phyloP scores from a whole-genome alignment of 2,888 invertebrate genomes.

The Chaetoderma sp. region DNA sequence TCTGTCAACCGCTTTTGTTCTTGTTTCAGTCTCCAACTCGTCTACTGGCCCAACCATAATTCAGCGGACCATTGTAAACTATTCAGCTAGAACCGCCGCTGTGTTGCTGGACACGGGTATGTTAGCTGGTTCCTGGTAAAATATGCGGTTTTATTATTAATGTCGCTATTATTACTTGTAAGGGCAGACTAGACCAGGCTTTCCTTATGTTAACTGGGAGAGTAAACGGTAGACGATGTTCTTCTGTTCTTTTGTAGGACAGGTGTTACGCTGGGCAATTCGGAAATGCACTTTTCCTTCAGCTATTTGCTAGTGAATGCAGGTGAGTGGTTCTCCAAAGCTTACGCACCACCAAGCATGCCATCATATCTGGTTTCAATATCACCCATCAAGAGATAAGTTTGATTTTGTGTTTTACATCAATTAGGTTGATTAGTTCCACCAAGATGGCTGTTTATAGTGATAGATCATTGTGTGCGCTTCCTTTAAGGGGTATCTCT shows the following conservation, averaged over 20 bases:
- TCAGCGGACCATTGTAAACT: constrained; percentile 15
- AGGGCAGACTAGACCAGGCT: constrained; percentile 12
- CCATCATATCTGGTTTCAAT: constrained; percentile 9
- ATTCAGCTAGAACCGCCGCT: constrained; percentile 17
- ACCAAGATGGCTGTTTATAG: constrained; percentile 2
- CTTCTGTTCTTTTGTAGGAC: constrained; percentile 7
- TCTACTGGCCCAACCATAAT: constrained; percentile 20
- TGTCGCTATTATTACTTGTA: background rate
- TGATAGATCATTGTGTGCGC: background rate
- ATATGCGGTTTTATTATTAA: constrained; percentile 4
- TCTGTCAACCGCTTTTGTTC: constrained; percentile 6
- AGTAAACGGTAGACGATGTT: constrained; percentile 21
- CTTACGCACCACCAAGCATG: background rate
- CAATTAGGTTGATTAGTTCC: constrained; percentile 15
- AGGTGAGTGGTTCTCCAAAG: background rate
- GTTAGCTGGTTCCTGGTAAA: constrained; percentile 3
- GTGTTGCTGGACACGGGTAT: constrained; percentile 10
- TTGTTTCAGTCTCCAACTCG: background rate
- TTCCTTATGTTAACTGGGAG: constrained; percentile 8
- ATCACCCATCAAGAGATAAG: constrained; percentile 11
- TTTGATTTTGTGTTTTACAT: constrained; percentile 8
- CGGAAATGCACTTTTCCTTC: background rate
- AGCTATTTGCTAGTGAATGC: background rate
- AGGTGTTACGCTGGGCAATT: background rate
- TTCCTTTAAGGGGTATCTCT: background rate